A percentile compares a stretch with the other conserved stretches of the same genome.
phyloP scores from a whole-genome alignment of 2,888 invertebrate species.

The Adineta ricciae region DNA sequence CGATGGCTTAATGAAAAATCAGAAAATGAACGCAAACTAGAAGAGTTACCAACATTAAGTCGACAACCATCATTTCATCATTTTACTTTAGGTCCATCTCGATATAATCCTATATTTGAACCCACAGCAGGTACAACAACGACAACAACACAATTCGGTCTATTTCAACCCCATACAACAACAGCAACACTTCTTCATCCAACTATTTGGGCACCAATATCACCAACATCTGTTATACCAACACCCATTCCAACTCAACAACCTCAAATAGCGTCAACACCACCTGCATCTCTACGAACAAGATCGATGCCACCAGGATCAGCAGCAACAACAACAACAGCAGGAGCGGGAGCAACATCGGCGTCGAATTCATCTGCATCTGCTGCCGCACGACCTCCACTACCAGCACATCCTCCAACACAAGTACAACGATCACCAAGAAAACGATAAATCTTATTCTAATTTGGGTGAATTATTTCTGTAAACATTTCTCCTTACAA shows the following conservation, averaged over 20 bases:
- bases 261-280: not conserved
- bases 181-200: not conserved
- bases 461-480: no score
- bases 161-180: not conserved
- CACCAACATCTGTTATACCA: not conserved
- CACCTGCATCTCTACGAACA: not conserved
- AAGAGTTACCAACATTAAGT: not conserved
- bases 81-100: not conserved
- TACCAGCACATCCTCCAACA: not conserved
- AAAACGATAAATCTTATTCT: not conserved
- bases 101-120: not conserved
- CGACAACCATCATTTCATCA: not conserved
- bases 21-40: not conserved
- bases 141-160: not conserved
- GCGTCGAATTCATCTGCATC: no score
- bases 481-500: not conserved
- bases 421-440: not conserved
- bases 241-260: not conserved
- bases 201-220: not conserved
- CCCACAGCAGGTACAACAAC: not conserved
- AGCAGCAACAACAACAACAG: not conserved
- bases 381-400: not conserved
- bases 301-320: not conserved
- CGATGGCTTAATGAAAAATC: not conserved
- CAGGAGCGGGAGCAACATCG: no score